A percentile compares a stretch with the other conserved stretches of the same genome.
Conservation (phyloP, 1,140 invertebrate species). For the Papilio polytes region DNA sequence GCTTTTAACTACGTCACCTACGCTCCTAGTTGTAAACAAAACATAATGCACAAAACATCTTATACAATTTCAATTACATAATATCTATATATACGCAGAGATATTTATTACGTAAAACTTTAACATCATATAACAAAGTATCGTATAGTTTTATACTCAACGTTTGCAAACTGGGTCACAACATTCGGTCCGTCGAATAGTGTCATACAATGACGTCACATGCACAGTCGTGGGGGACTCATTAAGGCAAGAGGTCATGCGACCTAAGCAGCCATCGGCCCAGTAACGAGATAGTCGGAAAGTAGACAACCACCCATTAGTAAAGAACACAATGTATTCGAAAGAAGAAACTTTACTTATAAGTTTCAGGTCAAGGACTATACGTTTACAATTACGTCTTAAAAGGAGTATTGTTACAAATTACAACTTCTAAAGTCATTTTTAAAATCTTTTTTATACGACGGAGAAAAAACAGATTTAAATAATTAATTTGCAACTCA, state of each 20-base stretch:
- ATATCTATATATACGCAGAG: too few species aligned
- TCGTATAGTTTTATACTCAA: not conserved
- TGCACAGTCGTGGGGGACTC: not conserved
- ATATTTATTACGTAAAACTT: not conserved
- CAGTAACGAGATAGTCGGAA: not conserved
- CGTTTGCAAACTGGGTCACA: not conserved
- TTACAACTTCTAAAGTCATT: not conserved
- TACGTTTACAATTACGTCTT: not conserved
- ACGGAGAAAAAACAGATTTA: too few species aligned
- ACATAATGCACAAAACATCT: too few species aligned
- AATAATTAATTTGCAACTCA: too few species aligned
- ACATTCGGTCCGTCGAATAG: not conserved
- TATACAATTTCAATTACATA: too few species aligned
- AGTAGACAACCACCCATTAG: not conserved
- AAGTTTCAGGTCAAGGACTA: not conserved
- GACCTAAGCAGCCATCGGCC: not conserved
- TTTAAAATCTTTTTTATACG: too few species aligned
- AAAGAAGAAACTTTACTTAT: conserved; percentile 1
- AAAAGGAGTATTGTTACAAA: not conserved
- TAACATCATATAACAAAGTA: not conserved
- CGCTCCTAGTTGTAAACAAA: too few species aligned
- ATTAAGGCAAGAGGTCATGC: conserved; percentile 2
- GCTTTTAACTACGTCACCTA: too few species aligned
- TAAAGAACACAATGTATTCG: not conserved
- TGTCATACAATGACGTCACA: conserved; percentile 6